Conservation (phyloP, 2,797 vertebrate species). For the Centropyge bicolor region DNA sequence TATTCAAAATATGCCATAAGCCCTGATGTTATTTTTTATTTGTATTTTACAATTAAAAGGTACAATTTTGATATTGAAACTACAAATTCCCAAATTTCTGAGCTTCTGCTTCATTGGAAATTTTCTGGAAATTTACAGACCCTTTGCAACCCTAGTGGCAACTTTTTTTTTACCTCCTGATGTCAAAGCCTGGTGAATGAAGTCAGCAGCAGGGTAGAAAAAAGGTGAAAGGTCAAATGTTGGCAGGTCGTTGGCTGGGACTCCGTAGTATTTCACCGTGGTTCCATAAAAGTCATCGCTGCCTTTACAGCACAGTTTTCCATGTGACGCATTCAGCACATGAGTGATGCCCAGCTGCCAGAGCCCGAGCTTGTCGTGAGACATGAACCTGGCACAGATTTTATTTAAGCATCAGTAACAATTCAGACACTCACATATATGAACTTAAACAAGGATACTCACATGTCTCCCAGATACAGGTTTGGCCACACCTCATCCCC, state of each 20-base stretch:
- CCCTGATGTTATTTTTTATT: too few species aligned
- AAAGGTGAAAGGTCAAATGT: constrained; percentile 84
- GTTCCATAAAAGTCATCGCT: constrained; percentile 86
- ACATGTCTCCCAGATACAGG: constrained; percentile 94
- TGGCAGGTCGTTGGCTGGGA: constrained; percentile 81
- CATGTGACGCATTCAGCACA: constrained; percentile 89
- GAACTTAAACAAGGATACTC: constrained; percentile 75
- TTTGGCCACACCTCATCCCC: constrained; percentile 95
- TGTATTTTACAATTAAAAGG: too few species aligned
- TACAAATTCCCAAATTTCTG: too few species aligned
- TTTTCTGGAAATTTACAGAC: too few species aligned
- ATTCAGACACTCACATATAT: neutral
- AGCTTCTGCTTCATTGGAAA: too few species aligned
- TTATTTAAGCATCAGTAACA: constrained; percentile 9
- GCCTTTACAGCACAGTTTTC: constrained; percentile 88
- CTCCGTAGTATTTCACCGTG: constrained; percentile 83
- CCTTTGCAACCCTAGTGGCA: neutral
- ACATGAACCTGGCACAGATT: constrained; percentile 76
- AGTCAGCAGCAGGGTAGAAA: constrained; percentile 82
- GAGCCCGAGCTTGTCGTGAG: constrained; percentile 83
- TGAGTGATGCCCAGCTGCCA: constrained; percentile 89
- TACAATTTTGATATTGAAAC: too few species aligned
- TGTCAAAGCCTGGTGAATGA: constrained; percentile 81
- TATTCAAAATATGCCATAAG: too few species aligned
- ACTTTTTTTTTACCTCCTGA: constrained; percentile 79